phyloP scores from a whole-genome alignment of 2,888 invertebrate genomes.

The Callinectes sapidus region DNA sequence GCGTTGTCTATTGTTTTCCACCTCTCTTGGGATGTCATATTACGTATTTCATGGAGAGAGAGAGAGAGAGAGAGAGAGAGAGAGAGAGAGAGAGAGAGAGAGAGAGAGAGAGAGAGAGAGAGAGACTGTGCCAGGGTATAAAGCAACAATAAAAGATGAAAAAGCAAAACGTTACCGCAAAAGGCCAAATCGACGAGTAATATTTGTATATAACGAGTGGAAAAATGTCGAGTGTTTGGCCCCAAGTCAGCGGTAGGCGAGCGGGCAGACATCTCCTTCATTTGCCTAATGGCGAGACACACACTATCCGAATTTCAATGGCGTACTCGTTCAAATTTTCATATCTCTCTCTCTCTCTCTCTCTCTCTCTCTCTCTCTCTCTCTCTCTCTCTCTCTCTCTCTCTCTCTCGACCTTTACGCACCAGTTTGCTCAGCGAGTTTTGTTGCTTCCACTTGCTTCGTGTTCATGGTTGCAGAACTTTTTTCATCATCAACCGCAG shows the following conservation, averaged over 20 bases:
- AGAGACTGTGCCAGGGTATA: neutral
- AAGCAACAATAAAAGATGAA: neutral
- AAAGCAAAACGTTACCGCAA: slow-evolving; percentile 4
- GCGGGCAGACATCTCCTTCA: slow-evolving; percentile 4
- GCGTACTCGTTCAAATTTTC: slow-evolving; percentile 7
- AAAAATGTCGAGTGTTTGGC: slow-evolving; percentile 1
- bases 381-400: neutral
- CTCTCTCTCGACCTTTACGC: neutral
- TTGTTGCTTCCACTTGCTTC: neutral
- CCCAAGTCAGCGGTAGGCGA: neutral
- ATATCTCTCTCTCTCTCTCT: slow-evolving; percentile 23
- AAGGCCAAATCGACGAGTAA: neutral
- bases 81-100: neutral
- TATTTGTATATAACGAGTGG: slow-evolving; percentile 21
- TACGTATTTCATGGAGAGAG: neutral
- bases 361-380: slow-evolving; percentile 33
- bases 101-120: neutral
- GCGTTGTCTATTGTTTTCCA: neutral
- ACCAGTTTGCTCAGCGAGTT: neutral
- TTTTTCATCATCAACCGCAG: neutral
- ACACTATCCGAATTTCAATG: slow-evolving; percentile 23
- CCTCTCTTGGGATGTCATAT: neutral
- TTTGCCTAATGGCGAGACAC: slow-evolving; percentile 32
- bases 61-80: neutral
- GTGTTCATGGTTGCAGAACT: neutral